A percentile compares a stretch with the other conserved stretches of the same genome.
Evolutionary conservation across 2,797 vertebrate species (phyloP).

Genomic region (Syngnathus acus): DNA sequence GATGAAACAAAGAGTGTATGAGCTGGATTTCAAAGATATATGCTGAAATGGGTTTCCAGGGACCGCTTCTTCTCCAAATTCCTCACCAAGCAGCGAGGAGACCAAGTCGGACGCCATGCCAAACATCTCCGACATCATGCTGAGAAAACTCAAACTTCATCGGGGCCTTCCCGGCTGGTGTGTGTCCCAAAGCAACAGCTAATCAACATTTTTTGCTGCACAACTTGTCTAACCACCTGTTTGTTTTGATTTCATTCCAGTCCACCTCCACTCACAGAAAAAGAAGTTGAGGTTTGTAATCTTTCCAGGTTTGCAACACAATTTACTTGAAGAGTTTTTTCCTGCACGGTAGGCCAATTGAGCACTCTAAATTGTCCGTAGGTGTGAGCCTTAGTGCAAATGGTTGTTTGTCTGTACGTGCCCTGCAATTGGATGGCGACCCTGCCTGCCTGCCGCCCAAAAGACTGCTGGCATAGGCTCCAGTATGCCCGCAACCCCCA

Average conservation of each 20-base stretch:
- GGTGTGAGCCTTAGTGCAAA: no score
- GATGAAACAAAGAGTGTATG: neutral
- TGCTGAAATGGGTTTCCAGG: slow-evolving; percentile 53
- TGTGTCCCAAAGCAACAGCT: neutral
- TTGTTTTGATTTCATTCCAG: slow-evolving; percentile 64
- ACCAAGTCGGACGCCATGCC: slow-evolving; percentile 83
- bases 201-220: neutral
- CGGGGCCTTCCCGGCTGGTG: slow-evolving; percentile 86
- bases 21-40: neutral
- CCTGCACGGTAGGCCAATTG: neutral
- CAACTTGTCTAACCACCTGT: slow-evolving; percentile 12
- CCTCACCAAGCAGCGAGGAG: slow-evolving; percentile 68
- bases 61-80: slow-evolving; percentile 47
- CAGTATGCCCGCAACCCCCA: no score
- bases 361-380: no score
- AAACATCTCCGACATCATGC: slow-evolving; percentile 91
- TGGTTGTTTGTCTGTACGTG: no score
- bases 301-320: slow-evolving; percentile 1
- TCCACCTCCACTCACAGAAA: slow-evolving; percentile 88
- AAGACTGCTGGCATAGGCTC: no score
- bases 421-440: no score
- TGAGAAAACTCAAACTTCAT: slow-evolving; percentile 90
- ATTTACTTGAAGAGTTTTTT: neutral
- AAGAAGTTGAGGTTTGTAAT: slow-evolving; percentile 91
- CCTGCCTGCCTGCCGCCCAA: no score